phyloP scores from a whole-genome alignment of 1,140 invertebrate genomes.

The Oppia nitens region DNA sequence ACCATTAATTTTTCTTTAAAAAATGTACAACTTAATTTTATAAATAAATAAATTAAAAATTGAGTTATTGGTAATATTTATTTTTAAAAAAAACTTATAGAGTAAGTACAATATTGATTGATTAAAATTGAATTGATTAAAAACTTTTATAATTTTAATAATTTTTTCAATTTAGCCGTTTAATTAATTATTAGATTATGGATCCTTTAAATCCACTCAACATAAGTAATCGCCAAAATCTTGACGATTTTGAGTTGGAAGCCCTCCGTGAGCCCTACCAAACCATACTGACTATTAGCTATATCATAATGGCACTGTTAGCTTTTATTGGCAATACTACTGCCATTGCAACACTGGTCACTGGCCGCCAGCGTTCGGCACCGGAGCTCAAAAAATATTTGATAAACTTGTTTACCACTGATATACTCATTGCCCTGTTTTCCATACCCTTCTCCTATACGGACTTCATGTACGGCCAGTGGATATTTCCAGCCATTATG shows the following conservation, averaged over 20 bases:
- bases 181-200: no score
- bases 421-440: slow-evolving; percentile 31
- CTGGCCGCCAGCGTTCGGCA: slow-evolving; percentile 7
- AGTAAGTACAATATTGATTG: no score
- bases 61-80: no score
- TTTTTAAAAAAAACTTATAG: no score
- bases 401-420: slow-evolving; percentile 31
- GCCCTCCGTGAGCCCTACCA: slow-evolving; percentile 20
- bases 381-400: slow-evolving; percentile 28
- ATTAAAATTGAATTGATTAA: no score
- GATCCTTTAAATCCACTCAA: no score
- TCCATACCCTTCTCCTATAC: slow-evolving; percentile 34
- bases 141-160: no score
- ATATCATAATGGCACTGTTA: slow-evolving; percentile 27
- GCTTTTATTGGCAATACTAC: slow-evolving; percentile 28
- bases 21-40: no score
- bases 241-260: slow-evolving; percentile 4
- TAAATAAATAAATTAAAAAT: no score
- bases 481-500: slow-evolving; percentile 29
- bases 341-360: slow-evolving; percentile 27
- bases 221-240: no score
- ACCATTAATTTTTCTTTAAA: no score
- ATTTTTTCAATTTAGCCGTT: no score
- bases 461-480: slow-evolving; percentile 30
- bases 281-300: slow-evolving; percentile 25